Conservation (phyloP, 1,140 invertebrate genomes). For the Drosophila teissieri region DNA sequence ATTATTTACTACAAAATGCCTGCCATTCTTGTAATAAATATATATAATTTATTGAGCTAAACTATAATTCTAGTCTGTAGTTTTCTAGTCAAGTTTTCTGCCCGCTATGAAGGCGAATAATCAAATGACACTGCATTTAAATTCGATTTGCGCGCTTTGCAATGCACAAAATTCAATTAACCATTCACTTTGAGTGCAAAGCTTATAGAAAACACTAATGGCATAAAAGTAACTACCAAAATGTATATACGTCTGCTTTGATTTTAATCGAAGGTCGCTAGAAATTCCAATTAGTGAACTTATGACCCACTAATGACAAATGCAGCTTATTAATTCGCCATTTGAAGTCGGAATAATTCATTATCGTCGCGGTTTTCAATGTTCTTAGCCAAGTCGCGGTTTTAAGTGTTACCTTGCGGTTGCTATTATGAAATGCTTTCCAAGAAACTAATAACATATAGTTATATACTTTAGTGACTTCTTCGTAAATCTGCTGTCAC, state of each 20-base stretch:
- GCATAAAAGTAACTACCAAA: neutral
- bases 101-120: neutral
- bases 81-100: neutral
- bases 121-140: neutral
- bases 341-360: neutral
- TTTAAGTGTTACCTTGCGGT: neutral
- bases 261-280: neutral
- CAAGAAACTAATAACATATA: neutral
- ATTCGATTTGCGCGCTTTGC: neutral
- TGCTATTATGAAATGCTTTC: no score
- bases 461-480: neutral
- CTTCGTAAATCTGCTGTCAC: neutral
- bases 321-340: neutral
- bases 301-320: neutral
- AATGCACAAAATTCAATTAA: neutral
- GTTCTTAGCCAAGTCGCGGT: no score
- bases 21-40: no score
- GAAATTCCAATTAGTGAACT: conserved; percentile 1
- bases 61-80: neutral
- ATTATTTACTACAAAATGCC: no score
- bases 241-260: neutral
- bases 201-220: no score
- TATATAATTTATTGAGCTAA: no score
- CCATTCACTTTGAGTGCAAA: neutral
- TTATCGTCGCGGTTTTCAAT: neutral